Conservation (phyloP, 2,888 invertebrate species). For the Sicus ferrugineus region DNA sequence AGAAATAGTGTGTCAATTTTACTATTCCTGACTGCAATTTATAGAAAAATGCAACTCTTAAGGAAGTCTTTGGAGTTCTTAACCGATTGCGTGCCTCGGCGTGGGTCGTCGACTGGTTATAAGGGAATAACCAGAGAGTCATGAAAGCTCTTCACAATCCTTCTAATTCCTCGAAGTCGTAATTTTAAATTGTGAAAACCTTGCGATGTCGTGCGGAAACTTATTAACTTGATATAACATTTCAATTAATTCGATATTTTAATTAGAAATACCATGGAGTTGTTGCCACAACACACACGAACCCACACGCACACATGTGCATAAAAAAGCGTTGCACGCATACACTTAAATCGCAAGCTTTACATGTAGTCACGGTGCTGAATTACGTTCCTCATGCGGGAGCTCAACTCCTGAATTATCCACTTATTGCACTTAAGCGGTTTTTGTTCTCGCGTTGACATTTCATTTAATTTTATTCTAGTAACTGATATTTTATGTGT, state of each 20-base stretch:
- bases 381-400: neutral
- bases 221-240: constrained; percentile 7
- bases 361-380: neutral
- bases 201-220: constrained; percentile 2
- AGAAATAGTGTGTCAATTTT: neutral
- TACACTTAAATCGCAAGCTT: neutral
- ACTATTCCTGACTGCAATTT: too few relatives aligned
- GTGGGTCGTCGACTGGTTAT: too few relatives aligned
- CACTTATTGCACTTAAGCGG: constrained; percentile 27
- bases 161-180: neutral
- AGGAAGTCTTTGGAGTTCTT: neutral
- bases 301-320: neutral
- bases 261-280: constrained; percentile 16
- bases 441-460: constrained; percentile 27
- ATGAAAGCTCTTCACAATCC: neutral
- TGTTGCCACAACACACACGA: neutral
- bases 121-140: neutral
- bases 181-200: constrained; percentile 7
- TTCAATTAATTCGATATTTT: constrained; percentile 21
- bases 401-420: constrained; percentile 6
- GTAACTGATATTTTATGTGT: neutral
- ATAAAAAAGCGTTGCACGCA: neutral
- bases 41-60: neutral
- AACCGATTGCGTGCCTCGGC: constrained; percentile 5
- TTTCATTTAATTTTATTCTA: constrained; percentile 25